Percentiles rank a stretch among this genome's conserved stretches.
phyloP scores from a whole-genome alignment of 2,113 vertebrate species.

The Python bivittatus region DNA sequence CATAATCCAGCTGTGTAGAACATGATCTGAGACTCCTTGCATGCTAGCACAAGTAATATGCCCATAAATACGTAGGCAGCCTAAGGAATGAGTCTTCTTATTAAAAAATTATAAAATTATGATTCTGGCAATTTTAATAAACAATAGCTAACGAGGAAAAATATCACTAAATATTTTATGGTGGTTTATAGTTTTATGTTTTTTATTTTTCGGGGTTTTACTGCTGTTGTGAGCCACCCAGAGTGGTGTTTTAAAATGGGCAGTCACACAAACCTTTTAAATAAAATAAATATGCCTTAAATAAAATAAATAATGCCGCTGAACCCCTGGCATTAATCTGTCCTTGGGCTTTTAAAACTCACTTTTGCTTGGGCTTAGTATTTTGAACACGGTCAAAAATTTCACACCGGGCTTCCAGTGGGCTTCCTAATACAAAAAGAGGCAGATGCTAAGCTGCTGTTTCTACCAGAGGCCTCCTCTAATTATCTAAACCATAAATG shows the following conservation, averaged over 20 bases:
- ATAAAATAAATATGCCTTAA: not conserved
- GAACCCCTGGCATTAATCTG: not conserved
- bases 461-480: no score
- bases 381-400: not conserved
- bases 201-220: not conserved
- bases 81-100: not conserved
- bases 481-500: no score
- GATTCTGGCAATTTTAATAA: not conserved
- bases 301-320: not conserved
- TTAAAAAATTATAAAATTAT: not conserved
- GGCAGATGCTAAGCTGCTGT: no score
- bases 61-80: not conserved
- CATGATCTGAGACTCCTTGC: not conserved
- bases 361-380: not conserved
- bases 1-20: not conserved
- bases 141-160: not conserved
- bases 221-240: not conserved
- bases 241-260: not conserved
- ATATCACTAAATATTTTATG: not conserved
- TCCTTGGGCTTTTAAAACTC: not conserved
- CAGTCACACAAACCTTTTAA: not conserved
- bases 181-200: not conserved
- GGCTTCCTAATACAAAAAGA: no score
- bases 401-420: no score
- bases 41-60: not conserved